Conservation (phyloP, 2,888 invertebrate species). For the Gibbula magus region DNA sequence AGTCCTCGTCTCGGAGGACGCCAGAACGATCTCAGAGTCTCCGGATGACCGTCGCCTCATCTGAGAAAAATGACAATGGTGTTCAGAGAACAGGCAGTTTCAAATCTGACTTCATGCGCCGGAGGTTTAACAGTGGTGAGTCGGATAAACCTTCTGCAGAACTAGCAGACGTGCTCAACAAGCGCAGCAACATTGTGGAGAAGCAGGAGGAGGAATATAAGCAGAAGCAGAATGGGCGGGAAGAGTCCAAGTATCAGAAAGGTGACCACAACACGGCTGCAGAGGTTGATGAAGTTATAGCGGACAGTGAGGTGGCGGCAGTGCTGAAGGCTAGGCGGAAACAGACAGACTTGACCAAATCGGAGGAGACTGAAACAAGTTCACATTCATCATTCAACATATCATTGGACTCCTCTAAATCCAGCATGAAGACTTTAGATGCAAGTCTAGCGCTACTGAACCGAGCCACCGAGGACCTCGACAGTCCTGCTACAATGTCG, state of each 20-base stretch:
- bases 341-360: constrained; percentile 48
- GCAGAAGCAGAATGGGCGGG: constrained; percentile 38
- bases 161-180: constrained; percentile 80
- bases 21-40: constrained; percentile 73
- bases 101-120: constrained; percentile 61
- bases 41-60: constrained; percentile 65
- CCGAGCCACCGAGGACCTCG: constrained; percentile 44
- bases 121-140: constrained; percentile 72
- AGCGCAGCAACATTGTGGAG: constrained; percentile 73
- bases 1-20: constrained; percentile 46
- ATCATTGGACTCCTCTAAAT: constrained; percentile 31
- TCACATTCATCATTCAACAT: neutral
- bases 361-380: constrained; percentile 38
- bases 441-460: constrained; percentile 49
- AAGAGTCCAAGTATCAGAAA: constrained; percentile 35
- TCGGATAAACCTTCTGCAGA: constrained; percentile 82
- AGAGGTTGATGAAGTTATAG: constrained; percentile 50
- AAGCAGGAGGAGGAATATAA: constrained; percentile 48
- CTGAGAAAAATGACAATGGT: constrained; percentile 76
- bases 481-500: constrained; percentile 29
- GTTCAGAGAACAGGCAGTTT: constrained; percentile 61
- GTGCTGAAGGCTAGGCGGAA: constrained; percentile 53
- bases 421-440: constrained; percentile 49
- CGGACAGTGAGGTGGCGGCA: constrained; percentile 53
- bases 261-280: constrained; percentile 31